Evolutionary conservation across 1,140 invertebrate species (phyloP), one percentile per base, ranked within the genome.

Genomic region (Drosophila paulistorum): DNA sequence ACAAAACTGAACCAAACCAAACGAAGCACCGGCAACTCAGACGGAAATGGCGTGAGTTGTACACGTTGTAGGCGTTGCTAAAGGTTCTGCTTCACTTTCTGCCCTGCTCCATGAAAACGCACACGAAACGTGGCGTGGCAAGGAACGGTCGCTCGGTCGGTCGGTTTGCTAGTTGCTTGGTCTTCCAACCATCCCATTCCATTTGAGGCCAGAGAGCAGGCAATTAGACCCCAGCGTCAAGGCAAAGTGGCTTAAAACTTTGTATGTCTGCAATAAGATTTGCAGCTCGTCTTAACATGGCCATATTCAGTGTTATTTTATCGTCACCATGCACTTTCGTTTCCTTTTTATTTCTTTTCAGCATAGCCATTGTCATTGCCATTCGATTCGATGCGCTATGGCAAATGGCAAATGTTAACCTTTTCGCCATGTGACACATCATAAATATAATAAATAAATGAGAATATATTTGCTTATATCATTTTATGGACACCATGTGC

Each of bases 121-220:
- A 87, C 84, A 89, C 84, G 84, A 89, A 83, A 89, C 84, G 89
- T 89, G 80, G 84, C 84, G 84, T 89, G 84, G 84, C 77, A 84
- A 89, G 71, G 70, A 67, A 68, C 80, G 80, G 84, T 89, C 83
- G 10, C 1, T 3, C 37, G 11, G 10, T 39, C 37, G 11, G 10
- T 37, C 37, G 11, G n/a, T n/a, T n/a, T n/a, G n/a, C n/a, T n/a
- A n/a, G n/a, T 68, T 67, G 69, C 17, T 59, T 7, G 42, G 4
- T 45, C 55, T 62, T 55, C 65, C 67, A 58, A 69, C 67, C 63
- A 76, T 54, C 33, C 39, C 59, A 61, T 76, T 76, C 60, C 42
- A 39, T 54, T 30, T n/a, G 26, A n/a, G 39, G n/a, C 14, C 26
- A 33, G 20, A 17, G 30, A 37, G 54, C 41, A 10, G 14, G n/a